Base-by-base conservation (phyloP, 2,888 invertebrate genomes). In the Sicus ferrugineus region DNA sequence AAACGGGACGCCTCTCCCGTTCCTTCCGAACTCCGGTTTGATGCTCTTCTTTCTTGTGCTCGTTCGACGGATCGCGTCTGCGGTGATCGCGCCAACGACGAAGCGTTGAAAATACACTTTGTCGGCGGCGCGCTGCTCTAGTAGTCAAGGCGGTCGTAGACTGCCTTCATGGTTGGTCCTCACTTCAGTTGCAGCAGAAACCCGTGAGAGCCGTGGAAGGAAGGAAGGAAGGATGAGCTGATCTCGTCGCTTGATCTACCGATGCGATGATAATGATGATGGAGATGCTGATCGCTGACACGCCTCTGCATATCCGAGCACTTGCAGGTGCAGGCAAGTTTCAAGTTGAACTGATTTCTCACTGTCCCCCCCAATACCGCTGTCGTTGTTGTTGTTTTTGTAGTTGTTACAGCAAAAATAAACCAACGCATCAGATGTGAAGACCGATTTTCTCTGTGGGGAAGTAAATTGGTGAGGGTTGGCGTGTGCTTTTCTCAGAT, bases 21-120 rank as follows among this genome's bases (percentile, higher is more conserved):
- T 52, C 50, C 50, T 2, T 23, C 21, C 50, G 50, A 11, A 21
- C 50, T 52, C 9, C 21, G 23, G 50, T 34, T 7, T 23, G 50
- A 11, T 52, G 50, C 21, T 52, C 23, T 52, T 52, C n/a, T n/a
- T n/a, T n/a, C n/a, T n/a, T n/a, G n/a, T 21, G 23, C 21, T 52
- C 50, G 3, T 21, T 52, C 23, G 23, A 11, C 23, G 50, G 21
- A 52, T 23, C 23, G 50, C 9, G 19, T 21, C 9, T 21, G 48
- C 61, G n/a, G n/a, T n/a, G 65, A 64, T 23, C 61, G 31, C 34
- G 31, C 59, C 65, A 73, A 68, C 62, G 70, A 59, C 75, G 77
- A 79, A 79, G 81, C 83, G 82, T 80, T 83, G 83, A 83, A 82
- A 82, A 78, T 74, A 76, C 62, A 73, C 79, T 81, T 78, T 81